Base-by-base conservation (phyloP, 2,797 vertebrate species). In the Knipowitschia caucasica region DNA sequence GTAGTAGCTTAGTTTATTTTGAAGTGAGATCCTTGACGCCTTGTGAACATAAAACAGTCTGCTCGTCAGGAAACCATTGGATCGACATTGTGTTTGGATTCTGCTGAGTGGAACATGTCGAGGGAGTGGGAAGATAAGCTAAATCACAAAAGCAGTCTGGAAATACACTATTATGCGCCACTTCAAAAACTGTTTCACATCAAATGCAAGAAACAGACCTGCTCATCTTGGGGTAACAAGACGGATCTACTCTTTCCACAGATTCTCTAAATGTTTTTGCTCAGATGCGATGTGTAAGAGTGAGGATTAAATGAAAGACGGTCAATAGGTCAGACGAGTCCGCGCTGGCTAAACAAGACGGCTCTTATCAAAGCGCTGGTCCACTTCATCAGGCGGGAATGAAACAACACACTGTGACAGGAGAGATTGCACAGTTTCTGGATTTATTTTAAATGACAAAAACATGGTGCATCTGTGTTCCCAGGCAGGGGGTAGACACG, bases 341-440 rank as follows among this genome's bases (percentile, higher is more conserved):
- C 43, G 60, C 76, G 82, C 85, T 89, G 88, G 50, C 69, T 68
- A 86, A 90, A 90, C 65, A 88, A 59, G 51, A 81, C 81, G 80
- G 73, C 73, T 63, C 66, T 64, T 77, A 80, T 85, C 59, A 59
- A 34, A 23, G 42, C 62, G 68, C 73, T 73, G 54, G 73, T 80
- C 73, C 70, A 83, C 84, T 87, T 88, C 72, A 87, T 89, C 85
- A 86, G 75, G 65, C 60, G n/a, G 71, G 77, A 75, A 84, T 87
- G 78, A 81, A 85, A 85, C 81, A 84, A 82, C 71, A 58, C 45
- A 57, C 40, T 50, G 15, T 62, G 54, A 54, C 57, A 36, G 77
- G 71, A 82, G 83, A 68, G 71, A 76, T 74, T 14, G 30, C 71
- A 62, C 58, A 73, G 49, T 61, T 47, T 62, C 61, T 76, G 68